Evolutionary conservation across 2,888 invertebrate species (phyloP).

Genomic region (Synanthedon tipuliformis): DNA sequence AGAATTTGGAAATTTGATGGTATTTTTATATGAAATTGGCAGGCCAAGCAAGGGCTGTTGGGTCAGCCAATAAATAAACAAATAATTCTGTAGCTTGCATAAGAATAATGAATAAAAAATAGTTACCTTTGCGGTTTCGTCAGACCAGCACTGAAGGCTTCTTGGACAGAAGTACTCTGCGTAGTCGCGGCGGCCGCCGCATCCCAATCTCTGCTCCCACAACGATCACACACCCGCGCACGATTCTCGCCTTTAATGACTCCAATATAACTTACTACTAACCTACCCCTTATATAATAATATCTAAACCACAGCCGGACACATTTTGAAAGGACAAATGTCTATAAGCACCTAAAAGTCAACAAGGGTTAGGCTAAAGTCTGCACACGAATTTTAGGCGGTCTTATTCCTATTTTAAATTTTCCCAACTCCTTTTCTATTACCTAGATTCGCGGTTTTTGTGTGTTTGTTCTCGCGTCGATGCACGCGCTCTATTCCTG

Average conservation of each 20-base stretch:
- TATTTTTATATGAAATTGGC: too few species aligned
- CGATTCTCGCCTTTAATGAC: slow-evolving; percentile 20
- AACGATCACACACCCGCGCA: slow-evolving; percentile 25
- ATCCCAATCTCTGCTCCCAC: slow-evolving; percentile 40
- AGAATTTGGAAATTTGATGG: too few species aligned
- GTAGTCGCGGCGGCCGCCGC: slow-evolving; percentile 44
- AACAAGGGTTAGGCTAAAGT: slow-evolving; percentile 10
- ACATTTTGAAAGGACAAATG: slow-evolving; percentile 30
- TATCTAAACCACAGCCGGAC: slow-evolving; percentile 17
- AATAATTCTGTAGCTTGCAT: too few species aligned
- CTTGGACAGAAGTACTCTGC: slow-evolving; percentile 23
- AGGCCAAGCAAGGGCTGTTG: too few species aligned
- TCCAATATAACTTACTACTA: slow-evolving; percentile 13
- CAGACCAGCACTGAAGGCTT: slow-evolving; percentile 45
- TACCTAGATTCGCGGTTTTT: slow-evolving; percentile 52
- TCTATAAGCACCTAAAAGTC: slow-evolving; percentile 28
- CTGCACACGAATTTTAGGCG: slow-evolving; percentile 29
- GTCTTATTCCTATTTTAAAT: slow-evolving; percentile 17
- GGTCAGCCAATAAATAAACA: too few species aligned
- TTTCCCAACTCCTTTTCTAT: slow-evolving; percentile 29
- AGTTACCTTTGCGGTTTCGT: slow-evolving; percentile 60
- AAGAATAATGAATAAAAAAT: not conserved
- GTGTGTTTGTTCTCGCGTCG: slow-evolving; percentile 47
- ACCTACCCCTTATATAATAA: slow-evolving; percentile 18
- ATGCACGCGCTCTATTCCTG: slow-evolving; percentile 48